Evolutionary conservation across 1,140 invertebrate genomes (phyloP).

Genomic region (Tyrophagus putrescentiae): DNA sequence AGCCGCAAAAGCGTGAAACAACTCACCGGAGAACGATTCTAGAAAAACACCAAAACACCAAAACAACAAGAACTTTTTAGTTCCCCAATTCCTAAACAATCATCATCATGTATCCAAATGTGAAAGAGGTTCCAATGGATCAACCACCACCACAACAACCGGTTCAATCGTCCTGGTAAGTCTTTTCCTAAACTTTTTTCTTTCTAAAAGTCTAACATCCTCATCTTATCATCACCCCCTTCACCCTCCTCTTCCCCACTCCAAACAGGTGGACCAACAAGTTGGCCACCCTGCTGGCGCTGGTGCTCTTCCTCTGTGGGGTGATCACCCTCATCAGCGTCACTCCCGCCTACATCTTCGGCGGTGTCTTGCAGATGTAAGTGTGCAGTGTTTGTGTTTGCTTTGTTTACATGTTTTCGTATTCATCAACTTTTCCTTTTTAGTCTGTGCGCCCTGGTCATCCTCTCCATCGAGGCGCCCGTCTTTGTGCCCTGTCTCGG

Average conservation of each 20-base stretch:
- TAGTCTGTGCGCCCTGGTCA: not conserved
- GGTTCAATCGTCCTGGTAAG: not conserved
- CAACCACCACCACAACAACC: not conserved
- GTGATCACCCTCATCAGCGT: not conserved
- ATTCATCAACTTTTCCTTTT: not conserved
- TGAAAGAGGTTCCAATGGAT: not conserved
- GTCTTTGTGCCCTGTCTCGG: not conserved
- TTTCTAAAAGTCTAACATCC: not conserved
- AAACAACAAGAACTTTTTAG: too few relatives aligned
- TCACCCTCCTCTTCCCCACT: not conserved
- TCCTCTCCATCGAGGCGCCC: not conserved
- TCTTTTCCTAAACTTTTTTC: not conserved
- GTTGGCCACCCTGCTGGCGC: not conserved
- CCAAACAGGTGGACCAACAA: slow-evolving; percentile 4
- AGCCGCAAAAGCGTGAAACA: too few relatives aligned
- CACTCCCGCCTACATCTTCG: not conserved
- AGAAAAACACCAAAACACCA: too few relatives aligned
- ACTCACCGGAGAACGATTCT: too few relatives aligned
- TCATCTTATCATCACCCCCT: not conserved
- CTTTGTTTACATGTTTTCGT: not conserved
- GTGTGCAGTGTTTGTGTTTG: not conserved
- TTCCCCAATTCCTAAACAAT: too few relatives aligned
- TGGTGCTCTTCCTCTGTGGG: slow-evolving; percentile 4
- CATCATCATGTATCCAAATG: slow-evolving; percentile 9
- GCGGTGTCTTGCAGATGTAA: not conserved